A percentile compares a stretch with the other conserved stretches of the same genome.
Evolutionary conservation across 1,140 invertebrate species (phyloP).

Genomic region (Hetaerina americana): DNA sequence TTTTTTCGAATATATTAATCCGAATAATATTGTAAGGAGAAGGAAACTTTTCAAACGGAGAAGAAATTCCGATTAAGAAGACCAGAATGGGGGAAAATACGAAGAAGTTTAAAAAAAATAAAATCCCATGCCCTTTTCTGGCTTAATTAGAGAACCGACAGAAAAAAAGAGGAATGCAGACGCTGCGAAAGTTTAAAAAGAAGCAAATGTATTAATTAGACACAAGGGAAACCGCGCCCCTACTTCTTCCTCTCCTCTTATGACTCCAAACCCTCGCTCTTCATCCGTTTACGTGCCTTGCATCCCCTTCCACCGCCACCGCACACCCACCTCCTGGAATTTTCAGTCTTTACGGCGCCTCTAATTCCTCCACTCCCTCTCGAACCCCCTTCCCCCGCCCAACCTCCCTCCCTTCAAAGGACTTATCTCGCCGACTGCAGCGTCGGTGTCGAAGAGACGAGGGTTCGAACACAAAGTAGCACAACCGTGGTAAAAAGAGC

Average conservation of each 20-base stretch:
- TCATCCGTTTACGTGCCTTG: too few relatives aligned
- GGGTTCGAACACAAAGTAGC: background rate
- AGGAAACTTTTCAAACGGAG: background rate
- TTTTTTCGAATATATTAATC: too few relatives aligned
- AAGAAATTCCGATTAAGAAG: background rate
- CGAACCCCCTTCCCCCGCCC: background rate
- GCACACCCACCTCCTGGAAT: background rate
- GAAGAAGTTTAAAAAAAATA: too few relatives aligned
- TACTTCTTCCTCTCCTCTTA: too few relatives aligned
- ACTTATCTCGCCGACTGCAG: background rate
- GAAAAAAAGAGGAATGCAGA: background rate
- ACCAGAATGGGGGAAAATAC: background rate
- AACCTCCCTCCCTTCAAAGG: background rate
- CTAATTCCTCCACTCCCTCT: background rate
- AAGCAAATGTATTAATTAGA: background rate
- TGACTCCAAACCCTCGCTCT: too few relatives aligned
- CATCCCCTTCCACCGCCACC: too few relatives aligned
- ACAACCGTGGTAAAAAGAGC: background rate
- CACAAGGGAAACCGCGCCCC: background rate
- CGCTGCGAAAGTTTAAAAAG: background rate
- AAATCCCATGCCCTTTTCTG: too few relatives aligned
- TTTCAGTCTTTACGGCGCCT: too few relatives aligned
- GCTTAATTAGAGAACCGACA: background rate
- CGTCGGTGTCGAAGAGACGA: too few relatives aligned
- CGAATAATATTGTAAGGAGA: background rate